phyloP scores from a whole-genome alignment of 2,113 vertebrate species.

The Rhadina sibilatrix region DNA sequence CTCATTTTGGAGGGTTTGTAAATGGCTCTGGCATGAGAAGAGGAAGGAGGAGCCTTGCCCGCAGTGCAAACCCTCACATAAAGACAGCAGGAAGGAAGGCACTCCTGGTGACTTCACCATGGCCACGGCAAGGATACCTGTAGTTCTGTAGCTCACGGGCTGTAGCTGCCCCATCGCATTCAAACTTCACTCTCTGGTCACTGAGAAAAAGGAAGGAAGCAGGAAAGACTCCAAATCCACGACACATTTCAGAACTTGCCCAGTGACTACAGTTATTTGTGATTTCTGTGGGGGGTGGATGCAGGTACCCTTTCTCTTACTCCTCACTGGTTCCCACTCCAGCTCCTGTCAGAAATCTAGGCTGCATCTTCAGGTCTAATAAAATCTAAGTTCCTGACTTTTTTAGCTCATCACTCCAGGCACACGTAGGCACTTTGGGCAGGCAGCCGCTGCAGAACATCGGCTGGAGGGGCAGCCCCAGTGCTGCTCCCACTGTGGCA shows the following conservation, averaged over 20 bases:
- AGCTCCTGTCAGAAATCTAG: background rate
- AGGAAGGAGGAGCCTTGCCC: background rate
- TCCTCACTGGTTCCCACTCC: background rate
- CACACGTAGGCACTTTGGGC: background rate
- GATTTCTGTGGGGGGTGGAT: background rate
- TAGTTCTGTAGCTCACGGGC: background rate
- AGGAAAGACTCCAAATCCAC: background rate
- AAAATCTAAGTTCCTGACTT: background rate
- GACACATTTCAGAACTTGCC: background rate
- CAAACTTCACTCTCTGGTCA: background rate
- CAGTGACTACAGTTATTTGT: background rate
- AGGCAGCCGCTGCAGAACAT: background rate
- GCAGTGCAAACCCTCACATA: background rate
- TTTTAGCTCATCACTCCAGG: background rate
- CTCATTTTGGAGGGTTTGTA: background rate
- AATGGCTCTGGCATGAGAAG: background rate
- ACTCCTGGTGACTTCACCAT: background rate
- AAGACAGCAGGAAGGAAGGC: background rate
- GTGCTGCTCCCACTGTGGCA: background rate
- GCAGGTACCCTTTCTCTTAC: background rate
- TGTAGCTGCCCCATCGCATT: background rate
- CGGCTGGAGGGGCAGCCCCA: background rate
- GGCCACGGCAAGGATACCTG: background rate
- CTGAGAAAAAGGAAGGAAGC: background rate
- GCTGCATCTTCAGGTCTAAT: background rate